Conservation (phyloP, 2,888 invertebrate species). For the Euproctis similis region DNA sequence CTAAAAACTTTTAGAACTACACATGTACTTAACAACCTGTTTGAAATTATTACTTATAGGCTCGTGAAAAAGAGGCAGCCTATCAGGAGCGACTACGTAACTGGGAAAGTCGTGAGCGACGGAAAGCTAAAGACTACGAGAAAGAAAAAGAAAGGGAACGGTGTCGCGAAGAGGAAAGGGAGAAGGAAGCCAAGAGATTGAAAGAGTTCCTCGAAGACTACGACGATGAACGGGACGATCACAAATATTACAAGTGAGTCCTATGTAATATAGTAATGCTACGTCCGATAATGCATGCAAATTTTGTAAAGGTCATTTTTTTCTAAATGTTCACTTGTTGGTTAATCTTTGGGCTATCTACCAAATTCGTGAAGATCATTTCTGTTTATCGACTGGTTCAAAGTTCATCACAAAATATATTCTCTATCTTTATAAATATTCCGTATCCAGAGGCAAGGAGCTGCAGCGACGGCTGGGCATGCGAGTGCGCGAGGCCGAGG, state of each 20-base stretch:
- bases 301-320: too few species aligned
- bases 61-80: conserved; percentile 96
- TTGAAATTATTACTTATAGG: conserved; percentile 29
- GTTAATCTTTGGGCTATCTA: too few species aligned
- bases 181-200: conserved; percentile 93
- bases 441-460: conserved; percentile 89
- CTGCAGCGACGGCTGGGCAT: conserved; percentile 92
- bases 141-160: conserved; percentile 84
- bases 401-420: too few species aligned
- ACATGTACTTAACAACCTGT: too few species aligned
- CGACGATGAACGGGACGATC: conserved; percentile 97
- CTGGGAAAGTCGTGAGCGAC: conserved; percentile 93
- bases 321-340: too few species aligned
- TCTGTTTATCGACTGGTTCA: too few species aligned
- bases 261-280: too few species aligned
- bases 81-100: conserved; percentile 85
- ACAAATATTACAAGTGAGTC: conserved; percentile 91
- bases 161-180: conserved; percentile 88
- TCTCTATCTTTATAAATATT: too few species aligned
- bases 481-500: conserved; percentile 94
- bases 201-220: conserved; percentile 99
- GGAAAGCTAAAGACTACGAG: conserved; percentile 93
- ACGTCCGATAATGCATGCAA: too few species aligned
- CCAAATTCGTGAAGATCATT: too few species aligned
- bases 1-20: too few species aligned